phyloP scores from a whole-genome alignment of 2,797 vertebrate genomes.

The Ara ararauna region DNA sequence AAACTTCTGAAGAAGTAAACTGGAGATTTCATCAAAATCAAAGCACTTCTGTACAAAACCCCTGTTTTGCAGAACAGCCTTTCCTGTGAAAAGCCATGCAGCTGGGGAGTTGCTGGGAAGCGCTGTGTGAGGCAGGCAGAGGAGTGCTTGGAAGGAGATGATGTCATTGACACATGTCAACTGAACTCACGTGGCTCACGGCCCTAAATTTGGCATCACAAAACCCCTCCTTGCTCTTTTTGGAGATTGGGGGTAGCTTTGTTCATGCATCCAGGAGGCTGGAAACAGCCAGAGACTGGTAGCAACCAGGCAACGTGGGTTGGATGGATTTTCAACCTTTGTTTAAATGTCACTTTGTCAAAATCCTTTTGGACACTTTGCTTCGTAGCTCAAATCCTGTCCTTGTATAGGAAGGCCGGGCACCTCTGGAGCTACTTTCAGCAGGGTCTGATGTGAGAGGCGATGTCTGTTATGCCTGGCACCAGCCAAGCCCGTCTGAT shows the following conservation, averaged over 20 bases:
- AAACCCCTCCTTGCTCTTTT: neutral
- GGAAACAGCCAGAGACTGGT: neutral
- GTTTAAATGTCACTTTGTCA: neutral
- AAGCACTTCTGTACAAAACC: neutral
- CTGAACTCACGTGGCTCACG: neutral
- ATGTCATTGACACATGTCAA: neutral
- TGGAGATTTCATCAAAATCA: neutral
- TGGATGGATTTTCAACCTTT: neutral
- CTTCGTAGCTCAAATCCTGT: neutral
- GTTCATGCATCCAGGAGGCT: neutral
- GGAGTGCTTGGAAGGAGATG: neutral
- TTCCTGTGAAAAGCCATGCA: neutral
- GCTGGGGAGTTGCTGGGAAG: neutral
- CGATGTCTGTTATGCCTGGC: conserved; percentile 1
- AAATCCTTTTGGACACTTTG: neutral
- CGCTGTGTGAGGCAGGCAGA: neutral
- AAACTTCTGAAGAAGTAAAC: neutral
- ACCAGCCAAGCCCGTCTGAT: conserved; percentile 26
- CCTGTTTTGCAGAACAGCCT: neutral
- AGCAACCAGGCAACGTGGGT: accelerated
- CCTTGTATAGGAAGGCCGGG: neutral
- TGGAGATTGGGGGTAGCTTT: neutral
- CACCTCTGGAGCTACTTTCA: neutral
- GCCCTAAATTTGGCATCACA: neutral
- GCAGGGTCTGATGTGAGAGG: neutral